Evolutionary conservation across 2,888 invertebrate genomes (phyloP).

Genomic region (Axea sp.): DNA sequence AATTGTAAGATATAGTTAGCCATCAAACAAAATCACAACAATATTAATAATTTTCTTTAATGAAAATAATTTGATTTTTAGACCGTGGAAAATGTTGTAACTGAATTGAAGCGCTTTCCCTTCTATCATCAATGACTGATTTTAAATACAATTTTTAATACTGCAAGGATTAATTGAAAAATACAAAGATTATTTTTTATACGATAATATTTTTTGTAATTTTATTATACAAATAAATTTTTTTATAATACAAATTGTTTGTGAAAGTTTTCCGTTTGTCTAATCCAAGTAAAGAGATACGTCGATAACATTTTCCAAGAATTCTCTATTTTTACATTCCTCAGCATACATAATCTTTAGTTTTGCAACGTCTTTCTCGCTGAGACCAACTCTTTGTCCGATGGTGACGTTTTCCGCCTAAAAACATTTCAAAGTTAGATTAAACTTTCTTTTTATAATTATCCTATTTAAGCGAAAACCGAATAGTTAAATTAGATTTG

Average conservation of each 20-base stretch:
- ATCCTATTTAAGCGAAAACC: too few relatives aligned
- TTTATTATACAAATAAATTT: too few relatives aligned
- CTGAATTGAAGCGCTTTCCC: conserved; percentile 61
- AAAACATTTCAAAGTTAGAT: too few relatives aligned
- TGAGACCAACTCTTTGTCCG: conserved; percentile 82
- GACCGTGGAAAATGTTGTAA: conserved; percentile 61
- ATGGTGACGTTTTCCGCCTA: conserved; percentile 80
- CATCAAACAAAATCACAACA: too few relatives aligned
- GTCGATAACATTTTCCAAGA: conserved; percentile 29
- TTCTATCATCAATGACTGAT: conserved; percentile 60
- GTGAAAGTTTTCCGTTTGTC: neutral
- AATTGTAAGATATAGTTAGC: conserved; percentile 80
- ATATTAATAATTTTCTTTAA: neutral
- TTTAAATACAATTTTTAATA: too few relatives aligned
- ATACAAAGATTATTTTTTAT: too few relatives aligned
- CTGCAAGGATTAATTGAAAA: too few relatives aligned
- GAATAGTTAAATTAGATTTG: too few relatives aligned
- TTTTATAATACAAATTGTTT: too few relatives aligned
- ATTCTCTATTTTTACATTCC: conserved; percentile 68
- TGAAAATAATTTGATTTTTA: conserved; percentile 20
- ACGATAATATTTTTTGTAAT: too few relatives aligned
- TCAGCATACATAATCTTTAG: conserved; percentile 82
- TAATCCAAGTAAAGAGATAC: neutral
- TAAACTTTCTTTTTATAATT: too few relatives aligned
- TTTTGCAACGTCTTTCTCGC: conserved; percentile 82